Evolutionary conservation across 2,113 vertebrate genomes (phyloP).

Genomic region (Formicarius rufipectus): DNA sequence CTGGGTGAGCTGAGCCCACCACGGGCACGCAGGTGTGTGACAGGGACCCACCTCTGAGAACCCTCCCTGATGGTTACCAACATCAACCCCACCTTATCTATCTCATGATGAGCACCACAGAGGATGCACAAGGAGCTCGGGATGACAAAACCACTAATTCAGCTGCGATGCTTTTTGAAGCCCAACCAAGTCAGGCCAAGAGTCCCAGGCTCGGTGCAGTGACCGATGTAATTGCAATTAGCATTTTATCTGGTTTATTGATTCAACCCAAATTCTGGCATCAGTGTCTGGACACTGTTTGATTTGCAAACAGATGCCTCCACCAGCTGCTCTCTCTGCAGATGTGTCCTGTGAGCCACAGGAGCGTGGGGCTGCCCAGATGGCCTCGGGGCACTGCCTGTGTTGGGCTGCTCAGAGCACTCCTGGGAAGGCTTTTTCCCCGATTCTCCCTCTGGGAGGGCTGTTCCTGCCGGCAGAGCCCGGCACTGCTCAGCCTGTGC

Average conservation of each 20-base stretch:
- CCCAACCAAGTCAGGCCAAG: background rate
- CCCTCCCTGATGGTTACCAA: background rate
- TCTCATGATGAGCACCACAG: background rate
- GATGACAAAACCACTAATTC: background rate
- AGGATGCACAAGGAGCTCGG: background rate
- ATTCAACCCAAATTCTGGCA: background rate
- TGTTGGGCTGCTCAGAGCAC: background rate
- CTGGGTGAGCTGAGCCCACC: background rate
- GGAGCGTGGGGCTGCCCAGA: background rate
- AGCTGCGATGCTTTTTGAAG: background rate
- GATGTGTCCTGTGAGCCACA: background rate
- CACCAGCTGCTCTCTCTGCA: background rate
- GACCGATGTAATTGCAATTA: slow-evolving; percentile 29
- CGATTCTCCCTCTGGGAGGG: background rate
- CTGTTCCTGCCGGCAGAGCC: background rate
- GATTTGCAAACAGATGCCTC: slow-evolving; percentile 3
- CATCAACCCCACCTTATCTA: background rate
- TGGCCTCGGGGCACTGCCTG: background rate
- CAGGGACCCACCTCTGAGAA: background rate
- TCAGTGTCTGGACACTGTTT: background rate
- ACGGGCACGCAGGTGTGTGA: background rate
- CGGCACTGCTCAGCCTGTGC: background rate
- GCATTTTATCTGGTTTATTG: slow-evolving; percentile 25
- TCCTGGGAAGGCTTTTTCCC: too few relatives aligned
- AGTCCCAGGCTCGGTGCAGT: background rate